Conservation (phyloP, 2,888 invertebrate genomes). For the Pristionchus maxplancki region DNA sequence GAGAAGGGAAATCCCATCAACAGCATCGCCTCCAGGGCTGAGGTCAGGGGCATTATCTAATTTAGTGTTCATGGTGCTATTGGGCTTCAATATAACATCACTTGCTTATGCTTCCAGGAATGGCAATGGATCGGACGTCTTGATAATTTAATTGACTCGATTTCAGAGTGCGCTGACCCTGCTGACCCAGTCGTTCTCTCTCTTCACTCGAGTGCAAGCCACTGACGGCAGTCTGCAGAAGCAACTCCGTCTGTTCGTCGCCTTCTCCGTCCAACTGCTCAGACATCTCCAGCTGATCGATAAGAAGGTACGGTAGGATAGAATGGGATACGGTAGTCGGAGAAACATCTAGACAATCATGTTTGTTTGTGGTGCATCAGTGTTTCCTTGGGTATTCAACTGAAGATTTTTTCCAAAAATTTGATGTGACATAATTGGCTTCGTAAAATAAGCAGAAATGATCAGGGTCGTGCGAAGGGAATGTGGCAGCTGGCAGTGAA, state of each 20-base stretch:
- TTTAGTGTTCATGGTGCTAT: neutral
- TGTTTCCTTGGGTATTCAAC: neutral
- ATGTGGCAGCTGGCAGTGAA: conserved; percentile 71
- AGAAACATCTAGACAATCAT: neutral
- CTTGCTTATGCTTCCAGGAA: neutral
- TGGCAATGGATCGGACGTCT: neutral
- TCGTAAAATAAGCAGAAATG: too few species aligned
- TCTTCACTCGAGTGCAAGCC: conserved; percentile 67
- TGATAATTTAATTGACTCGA: neutral
- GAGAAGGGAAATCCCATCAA: conserved; percentile 52
- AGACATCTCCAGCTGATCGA: conserved; percentile 72
- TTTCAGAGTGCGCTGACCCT: conserved; percentile 70
- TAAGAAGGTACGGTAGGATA: conserved; percentile 58
- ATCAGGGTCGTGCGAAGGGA: conserved; percentile 68
- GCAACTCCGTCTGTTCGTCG: conserved; percentile 68
- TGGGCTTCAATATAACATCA: neutral
- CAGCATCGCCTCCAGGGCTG: conserved; percentile 58
- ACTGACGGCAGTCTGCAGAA: conserved; percentile 61
- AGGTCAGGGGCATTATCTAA: conserved; percentile 23
- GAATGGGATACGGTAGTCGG: neutral
- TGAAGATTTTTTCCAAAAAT: neutral
- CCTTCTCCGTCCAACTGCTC: conserved; percentile 74
- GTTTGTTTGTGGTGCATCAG: neutral
- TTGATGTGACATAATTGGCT: too few species aligned
- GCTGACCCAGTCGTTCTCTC: conserved; percentile 70